Conservation (phyloP, 2,797 vertebrate genomes). For the Nyctalus aviator region DNA sequence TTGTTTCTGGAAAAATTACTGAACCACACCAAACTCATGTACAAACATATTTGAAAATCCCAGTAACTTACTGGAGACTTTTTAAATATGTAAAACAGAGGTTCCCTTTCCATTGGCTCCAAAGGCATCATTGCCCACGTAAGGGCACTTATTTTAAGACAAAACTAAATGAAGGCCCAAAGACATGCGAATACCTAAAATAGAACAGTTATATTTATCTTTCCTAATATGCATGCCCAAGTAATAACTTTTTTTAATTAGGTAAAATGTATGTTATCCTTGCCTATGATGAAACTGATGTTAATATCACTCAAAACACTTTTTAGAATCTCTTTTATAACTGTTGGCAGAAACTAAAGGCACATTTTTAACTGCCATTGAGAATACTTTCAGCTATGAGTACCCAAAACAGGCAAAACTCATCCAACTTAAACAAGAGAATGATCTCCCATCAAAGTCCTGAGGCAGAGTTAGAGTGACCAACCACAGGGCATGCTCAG, state of each 20-base stretch:
- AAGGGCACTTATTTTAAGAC: not conserved
- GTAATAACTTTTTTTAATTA: not conserved
- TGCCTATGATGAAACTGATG: not conserved
- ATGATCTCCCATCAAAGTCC: not conserved
- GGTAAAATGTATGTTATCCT: not conserved
- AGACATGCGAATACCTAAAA: slow-evolving; percentile 27
- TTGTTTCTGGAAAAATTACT: slow-evolving; percentile 11
- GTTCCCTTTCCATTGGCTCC: not conserved
- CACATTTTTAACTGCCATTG: not conserved
- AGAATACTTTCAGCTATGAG: not conserved
- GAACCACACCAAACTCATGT: not conserved
- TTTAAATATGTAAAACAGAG: slow-evolving; percentile 33
- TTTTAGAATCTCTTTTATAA: slow-evolving; percentile 21
- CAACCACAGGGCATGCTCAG: not conserved
- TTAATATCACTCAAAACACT: not conserved
- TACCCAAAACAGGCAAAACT: not conserved
- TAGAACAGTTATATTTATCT: slow-evolving; percentile 26
- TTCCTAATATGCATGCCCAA: not conserved
- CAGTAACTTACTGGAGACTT: not conserved
- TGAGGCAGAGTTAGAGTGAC: not conserved
- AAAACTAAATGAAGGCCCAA: not conserved
- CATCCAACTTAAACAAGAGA: not conserved
- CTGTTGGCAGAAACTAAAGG: slow-evolving; percentile 28
- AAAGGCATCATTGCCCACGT: not conserved
- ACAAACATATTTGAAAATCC: slow-evolving; percentile 32